Percentiles rank a stretch among this genome's conserved stretches.
Evolutionary conservation across 2,797 vertebrate species (phyloP).

Genomic region (Alcedo quadribrachys): DNA sequence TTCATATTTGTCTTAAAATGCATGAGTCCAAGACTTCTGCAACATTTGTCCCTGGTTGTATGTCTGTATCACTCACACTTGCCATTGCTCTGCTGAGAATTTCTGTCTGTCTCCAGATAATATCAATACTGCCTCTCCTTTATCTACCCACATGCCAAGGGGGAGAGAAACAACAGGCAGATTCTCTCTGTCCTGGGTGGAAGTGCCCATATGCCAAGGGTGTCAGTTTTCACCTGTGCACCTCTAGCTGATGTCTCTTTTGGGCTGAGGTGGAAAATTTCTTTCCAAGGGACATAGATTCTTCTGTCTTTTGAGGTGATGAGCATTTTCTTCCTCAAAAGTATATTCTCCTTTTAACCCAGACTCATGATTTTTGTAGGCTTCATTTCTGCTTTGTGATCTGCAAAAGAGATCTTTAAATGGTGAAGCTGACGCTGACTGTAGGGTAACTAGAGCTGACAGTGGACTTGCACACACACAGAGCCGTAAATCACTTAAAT

Average conservation of each 20-base stretch:
- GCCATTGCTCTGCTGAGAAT: background rate
- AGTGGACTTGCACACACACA: background rate
- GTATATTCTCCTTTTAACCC: background rate
- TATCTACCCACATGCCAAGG: background rate
- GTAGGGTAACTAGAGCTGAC: background rate
- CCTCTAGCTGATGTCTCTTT: background rate
- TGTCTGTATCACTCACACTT: background rate
- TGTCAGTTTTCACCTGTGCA: background rate
- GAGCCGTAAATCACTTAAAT: constrained; percentile 38
- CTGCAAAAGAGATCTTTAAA: background rate
- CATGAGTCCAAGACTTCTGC: background rate
- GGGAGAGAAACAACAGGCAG: background rate
- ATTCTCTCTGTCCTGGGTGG: background rate
- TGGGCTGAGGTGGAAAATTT: background rate
- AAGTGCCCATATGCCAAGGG: background rate
- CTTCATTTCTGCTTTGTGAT: background rate
- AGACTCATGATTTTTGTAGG: background rate
- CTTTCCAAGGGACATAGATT: background rate
- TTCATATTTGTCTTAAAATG: background rate
- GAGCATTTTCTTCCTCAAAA: background rate
- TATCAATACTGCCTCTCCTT: background rate
- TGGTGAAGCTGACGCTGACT: background rate
- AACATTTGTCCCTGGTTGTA: background rate
- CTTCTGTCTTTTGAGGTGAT: background rate
- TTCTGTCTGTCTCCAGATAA: background rate